Evolutionary conservation across 2,797 vertebrate genomes (phyloP).

Genomic region (Amphiprion clarkii): DNA sequence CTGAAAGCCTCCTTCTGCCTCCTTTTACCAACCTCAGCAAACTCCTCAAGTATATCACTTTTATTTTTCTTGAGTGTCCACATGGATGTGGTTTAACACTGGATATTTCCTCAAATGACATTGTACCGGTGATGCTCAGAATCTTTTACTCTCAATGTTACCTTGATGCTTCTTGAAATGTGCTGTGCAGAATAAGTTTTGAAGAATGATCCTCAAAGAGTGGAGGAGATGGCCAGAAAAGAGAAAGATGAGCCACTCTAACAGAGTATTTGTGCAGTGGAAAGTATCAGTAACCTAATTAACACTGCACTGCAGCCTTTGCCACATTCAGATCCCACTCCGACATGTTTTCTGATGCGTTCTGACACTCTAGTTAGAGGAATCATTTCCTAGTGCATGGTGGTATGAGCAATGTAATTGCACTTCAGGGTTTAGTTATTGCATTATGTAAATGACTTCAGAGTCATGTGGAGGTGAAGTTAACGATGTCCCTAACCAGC

Average conservation of each 20-base stretch:
- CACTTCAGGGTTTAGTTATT: slow-evolving; percentile 81
- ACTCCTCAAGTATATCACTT: slow-evolving; percentile 8
- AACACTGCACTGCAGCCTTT: slow-evolving; percentile 72
- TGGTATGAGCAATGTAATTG: slow-evolving; percentile 81
- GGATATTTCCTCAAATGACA: slow-evolving; percentile 10
- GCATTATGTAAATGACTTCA: slow-evolving; percentile 81
- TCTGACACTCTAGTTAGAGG: slow-evolving; percentile 76
- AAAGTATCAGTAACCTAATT: slow-evolving; percentile 81
- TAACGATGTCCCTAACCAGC: slow-evolving; percentile 74
- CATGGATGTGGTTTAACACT: slow-evolving; percentile 12
- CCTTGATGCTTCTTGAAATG: not conserved
- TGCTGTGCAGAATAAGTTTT: slow-evolving; percentile 1
- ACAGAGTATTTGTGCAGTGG: slow-evolving; percentile 78
- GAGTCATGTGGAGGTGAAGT: slow-evolving; percentile 72
- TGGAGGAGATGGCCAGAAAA: slow-evolving; percentile 58
- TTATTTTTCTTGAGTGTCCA: slow-evolving; percentile 2
- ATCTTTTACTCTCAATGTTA: not conserved
- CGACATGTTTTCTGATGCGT: slow-evolving; percentile 77
- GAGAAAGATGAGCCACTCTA: slow-evolving; percentile 71
- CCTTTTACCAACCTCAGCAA: slow-evolving; percentile 23
- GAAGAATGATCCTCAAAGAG: slow-evolving; percentile 35
- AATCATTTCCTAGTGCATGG: slow-evolving; percentile 78
- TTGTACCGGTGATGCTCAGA: not conserved
- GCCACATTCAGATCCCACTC: slow-evolving; percentile 70
- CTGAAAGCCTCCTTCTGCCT: slow-evolving; percentile 39